phyloP scores from a whole-genome alignment of 2,797 vertebrate species.

The Tenualosa thibaudeaui region DNA sequence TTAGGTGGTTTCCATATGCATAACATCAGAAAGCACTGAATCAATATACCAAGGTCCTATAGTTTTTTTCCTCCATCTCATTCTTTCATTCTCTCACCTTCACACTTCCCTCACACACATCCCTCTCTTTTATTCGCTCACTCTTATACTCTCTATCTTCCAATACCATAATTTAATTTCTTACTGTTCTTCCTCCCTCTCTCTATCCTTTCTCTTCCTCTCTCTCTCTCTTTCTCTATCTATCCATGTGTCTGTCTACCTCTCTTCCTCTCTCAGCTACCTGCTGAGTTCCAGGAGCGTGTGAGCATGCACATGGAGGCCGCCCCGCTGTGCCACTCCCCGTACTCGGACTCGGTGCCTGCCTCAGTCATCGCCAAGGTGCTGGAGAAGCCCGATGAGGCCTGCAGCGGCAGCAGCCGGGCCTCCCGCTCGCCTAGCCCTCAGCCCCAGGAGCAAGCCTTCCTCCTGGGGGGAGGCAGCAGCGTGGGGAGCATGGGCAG shows the following conservation, averaged over 20 bases:
- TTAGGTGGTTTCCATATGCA: neutral
- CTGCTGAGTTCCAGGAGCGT: constrained; percentile 90
- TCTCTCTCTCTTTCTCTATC: too few relatives aligned
- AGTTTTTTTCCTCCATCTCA: neutral
- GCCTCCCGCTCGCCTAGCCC: constrained; percentile 84
- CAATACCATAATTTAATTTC: neutral
- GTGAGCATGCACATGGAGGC: constrained; percentile 89
- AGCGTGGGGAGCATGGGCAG: constrained; percentile 63
- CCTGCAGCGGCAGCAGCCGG: constrained; percentile 78
- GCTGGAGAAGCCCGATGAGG: constrained; percentile 90
- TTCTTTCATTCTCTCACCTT: neutral
- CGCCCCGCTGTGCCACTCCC: constrained; percentile 81
- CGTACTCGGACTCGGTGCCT: constrained; percentile 85
- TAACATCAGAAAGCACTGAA: neutral
- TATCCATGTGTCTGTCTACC: neutral
- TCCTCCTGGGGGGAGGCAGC: constrained; percentile 67
- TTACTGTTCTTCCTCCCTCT: neutral
- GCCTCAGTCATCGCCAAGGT: constrained; percentile 87
- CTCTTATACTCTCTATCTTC: neutral
- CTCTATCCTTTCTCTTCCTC: neutral
- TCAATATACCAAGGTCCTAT: neutral
- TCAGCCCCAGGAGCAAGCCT: constrained; percentile 79
- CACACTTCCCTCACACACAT: neutral
- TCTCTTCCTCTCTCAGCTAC: constrained; percentile 72
- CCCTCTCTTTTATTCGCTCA: neutral